Evolutionary conservation across 1,140 invertebrate genomes (phyloP), one percentile per base, ranked within the genome.

Genomic region (Littorina saxatilis): DNA sequence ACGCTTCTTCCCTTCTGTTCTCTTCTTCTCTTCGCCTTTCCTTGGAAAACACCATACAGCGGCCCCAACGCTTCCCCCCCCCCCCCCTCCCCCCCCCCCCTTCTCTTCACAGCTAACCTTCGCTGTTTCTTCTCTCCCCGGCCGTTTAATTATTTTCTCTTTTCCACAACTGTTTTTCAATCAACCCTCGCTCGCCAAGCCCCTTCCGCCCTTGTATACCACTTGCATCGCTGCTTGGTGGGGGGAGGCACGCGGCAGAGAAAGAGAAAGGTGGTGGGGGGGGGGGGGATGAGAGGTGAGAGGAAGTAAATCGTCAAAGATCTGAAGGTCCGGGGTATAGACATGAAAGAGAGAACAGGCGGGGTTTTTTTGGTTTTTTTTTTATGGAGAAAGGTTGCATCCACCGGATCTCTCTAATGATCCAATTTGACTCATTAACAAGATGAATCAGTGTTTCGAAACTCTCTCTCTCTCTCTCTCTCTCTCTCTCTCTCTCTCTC

Each of bases 81-180:
- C 66, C 32, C 66, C 66, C 4, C 61, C 32, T 32, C 61, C 61
- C 61, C 61, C n/a, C 27, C 55, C 55, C 23, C 32, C 66, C 39
- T 39, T 68, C 29, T 39, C 35, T 39, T 68, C 35, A 32, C 35
- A 68, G 5, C 17, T 39, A 39, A 0, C 11, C 37, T 20, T 43
- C 9, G 50, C 40, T 73, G 40, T 52, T 73, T 73, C 43, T 39
- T 73, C 40, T 73, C 43, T 47, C 43, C 50, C 68, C 17, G 0
- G 23, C 58, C 58, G 4, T 23, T 29, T 61, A 61, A 61, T 61
- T 61, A 61, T 61, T 61, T 61, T 61, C 58, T 61, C 58, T 61
- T 61, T 61, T 11, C 68, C n/a, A 13, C 5, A 35, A 72, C 32
- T 72, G 39, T 72, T 72, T 39, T 72, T 15, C 39, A 27, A 72